These are phyloP conservation scores for Leptinotarsa undecemlineata DNA, from an alignment of 1,140 invertebrate species.

Conservation along the genomic window DNA sequence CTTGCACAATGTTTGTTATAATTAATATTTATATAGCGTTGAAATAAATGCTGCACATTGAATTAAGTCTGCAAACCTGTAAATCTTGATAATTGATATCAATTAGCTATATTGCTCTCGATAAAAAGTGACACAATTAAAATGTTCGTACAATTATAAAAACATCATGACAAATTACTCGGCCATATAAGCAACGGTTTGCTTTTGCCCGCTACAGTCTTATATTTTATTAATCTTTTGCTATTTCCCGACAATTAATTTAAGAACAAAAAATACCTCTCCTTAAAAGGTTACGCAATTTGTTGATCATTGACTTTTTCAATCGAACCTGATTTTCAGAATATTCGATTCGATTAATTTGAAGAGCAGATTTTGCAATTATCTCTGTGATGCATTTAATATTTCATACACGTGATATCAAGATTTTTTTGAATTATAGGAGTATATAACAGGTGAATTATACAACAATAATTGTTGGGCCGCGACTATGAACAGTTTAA, in stretches of 20 bases:
- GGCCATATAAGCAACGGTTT: slow-evolving; percentile 37
- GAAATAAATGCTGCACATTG: slow-evolving; percentile 33
- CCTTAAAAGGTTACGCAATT: slow-evolving; percentile 9
- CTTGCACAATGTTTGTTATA: slow-evolving; percentile 41
- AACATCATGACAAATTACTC: slow-evolving; percentile 48
- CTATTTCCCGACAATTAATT: slow-evolving; percentile 23
- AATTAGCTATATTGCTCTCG: slow-evolving; percentile 42
- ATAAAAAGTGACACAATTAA: slow-evolving; percentile 49
- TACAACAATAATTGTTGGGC: too few relatives aligned
- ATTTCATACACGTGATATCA: too few relatives aligned
- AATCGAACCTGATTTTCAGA: slow-evolving; percentile 5
- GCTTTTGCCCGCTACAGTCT: slow-evolving; percentile 1
- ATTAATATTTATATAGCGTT: slow-evolving; percentile 44
- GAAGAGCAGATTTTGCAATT: too few relatives aligned
- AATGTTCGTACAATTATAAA: slow-evolving; percentile 44
- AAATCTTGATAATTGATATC: slow-evolving; percentile 51
- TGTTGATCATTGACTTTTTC: slow-evolving; percentile 1
- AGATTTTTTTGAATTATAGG: too few relatives aligned
- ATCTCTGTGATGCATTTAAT: too few relatives aligned
- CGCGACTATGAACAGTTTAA: too few relatives aligned
- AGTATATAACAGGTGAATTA: too few relatives aligned
- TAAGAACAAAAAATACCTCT: slow-evolving; percentile 13
- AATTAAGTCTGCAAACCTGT: slow-evolving; percentile 41
- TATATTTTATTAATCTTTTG: slow-evolving; percentile 29
- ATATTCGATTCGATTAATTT: background rate